These are phyloP conservation scores for Sebastes hubbsi DNA, from an alignment of 2,797 vertebrate species.

Conservation along the genomic window DNA sequence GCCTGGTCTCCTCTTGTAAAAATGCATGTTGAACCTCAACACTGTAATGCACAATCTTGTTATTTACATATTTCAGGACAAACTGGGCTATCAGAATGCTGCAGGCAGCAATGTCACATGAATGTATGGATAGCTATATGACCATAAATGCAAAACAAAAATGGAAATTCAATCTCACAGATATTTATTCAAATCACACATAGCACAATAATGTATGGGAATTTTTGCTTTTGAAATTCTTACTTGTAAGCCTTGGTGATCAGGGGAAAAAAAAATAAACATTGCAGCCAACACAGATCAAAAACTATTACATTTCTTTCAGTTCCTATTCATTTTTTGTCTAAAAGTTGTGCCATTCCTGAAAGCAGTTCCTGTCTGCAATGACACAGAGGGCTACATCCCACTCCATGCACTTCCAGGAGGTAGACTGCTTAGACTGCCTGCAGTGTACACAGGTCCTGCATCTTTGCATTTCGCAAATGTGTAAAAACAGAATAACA, in stretches of 20 bases:
- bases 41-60: background rate
- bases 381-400: background rate
- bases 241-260: background rate
- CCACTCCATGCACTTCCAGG: background rate
- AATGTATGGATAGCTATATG: too few relatives aligned
- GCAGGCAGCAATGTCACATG: too few relatives aligned
- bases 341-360: background rate
- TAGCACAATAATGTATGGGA: background rate
- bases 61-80: background rate
- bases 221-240: background rate
- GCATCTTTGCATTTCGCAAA: too few relatives aligned
- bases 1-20: background rate
- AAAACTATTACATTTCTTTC: background rate
- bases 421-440: too few relatives aligned
- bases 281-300: background rate
- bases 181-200: background rate
- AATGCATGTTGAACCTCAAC: background rate
- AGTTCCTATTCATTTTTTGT: too few relatives aligned
- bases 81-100: too few relatives aligned
- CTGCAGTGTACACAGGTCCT: too few relatives aligned
- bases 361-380: background rate
- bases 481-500: too few relatives aligned
- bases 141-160: too few relatives aligned
- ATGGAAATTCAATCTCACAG: too few relatives aligned
- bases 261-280: background rate